phyloP scores from a whole-genome alignment of 2,888 invertebrate species.

The Netelia fuscicornis region DNA sequence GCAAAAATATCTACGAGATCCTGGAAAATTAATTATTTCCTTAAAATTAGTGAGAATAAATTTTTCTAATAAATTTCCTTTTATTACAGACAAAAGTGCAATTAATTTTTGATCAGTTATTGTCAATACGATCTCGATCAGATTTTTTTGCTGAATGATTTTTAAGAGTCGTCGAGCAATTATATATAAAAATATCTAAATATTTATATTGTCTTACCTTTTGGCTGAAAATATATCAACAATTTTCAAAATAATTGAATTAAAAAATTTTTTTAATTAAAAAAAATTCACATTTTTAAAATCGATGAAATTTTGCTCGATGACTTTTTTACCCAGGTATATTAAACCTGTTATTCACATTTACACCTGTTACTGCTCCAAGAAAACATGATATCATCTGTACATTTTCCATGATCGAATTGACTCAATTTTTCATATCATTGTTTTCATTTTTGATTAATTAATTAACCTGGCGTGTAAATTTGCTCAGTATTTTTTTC shows the following conservation, averaged over 20 bases:
- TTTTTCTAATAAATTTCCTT: too few species aligned
- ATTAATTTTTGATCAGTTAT: too few species aligned
- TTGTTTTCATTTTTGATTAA: not conserved
- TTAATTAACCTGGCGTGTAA: conserved; percentile 7
- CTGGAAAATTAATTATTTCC: not conserved
- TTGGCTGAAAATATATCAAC: too few species aligned
- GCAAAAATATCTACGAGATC: conserved; percentile 7
- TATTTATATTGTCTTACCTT: too few species aligned
- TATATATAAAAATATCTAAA: too few species aligned
- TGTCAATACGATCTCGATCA: conserved; percentile 6
- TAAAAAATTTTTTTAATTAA: too few species aligned
- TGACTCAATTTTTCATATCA: not conserved
- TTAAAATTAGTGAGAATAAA: not conserved
- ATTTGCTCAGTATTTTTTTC: conserved; percentile 2
- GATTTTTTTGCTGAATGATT: conserved; percentile 11
- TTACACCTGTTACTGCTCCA: conserved; percentile 13
- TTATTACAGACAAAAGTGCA: too few species aligned
- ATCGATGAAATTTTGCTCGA: not conserved
- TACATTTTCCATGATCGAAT: conserved; percentile 37
- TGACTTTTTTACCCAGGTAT: conserved; percentile 28
- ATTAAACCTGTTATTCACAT: conserved; percentile 20
- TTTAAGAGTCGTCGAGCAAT: too few species aligned
- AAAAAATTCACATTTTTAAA: too few species aligned
- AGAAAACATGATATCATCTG: conserved; percentile 21
- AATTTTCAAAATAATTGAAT: too few species aligned